Base-by-base conservation (phyloP, 92 coral and sea anemone species). In the Phenganax marumi region DNA sequence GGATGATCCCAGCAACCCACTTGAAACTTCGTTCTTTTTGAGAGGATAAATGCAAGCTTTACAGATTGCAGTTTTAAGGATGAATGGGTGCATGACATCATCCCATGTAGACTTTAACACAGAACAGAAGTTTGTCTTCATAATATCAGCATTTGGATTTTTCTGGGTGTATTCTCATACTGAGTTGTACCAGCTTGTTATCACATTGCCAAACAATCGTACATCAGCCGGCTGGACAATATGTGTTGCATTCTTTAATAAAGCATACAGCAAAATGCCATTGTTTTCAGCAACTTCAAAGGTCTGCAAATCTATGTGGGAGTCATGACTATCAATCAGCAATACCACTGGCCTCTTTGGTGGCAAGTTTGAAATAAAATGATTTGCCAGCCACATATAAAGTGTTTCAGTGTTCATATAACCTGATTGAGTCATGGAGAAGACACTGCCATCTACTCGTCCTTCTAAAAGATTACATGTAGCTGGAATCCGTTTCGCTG, bases 211-310 rank as follows among this genome's bases (percentile, higher is more conserved):
- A 64, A 73, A 87, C 54, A 52, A 62, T 64, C 88, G 88, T 13
- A 84, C 85, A 84, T 84, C 88, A 43, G 88, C 78, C 22, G 85
- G 88, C 87, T 88, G 87, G 46, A 88, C 85, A 66, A 88, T 76
- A 66, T 88, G 91, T 47, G 88, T 88, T 52, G 88, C 88, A 65
- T 88, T 88, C 81, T 88, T 80, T 8, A 85, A 66, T 17, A 85
- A 56, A 24, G 80, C 72, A 70, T 85, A 85, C 26, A 80, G 57
- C 11, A 23, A 25, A 5, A 64, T 18, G 3, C 22, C 52, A 57
- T 87, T 88, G 58, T 88, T 79, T 25, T 79, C 76, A 21, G 85
- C 88, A 21, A 84, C 68, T 66, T 79, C 43, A 53, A 84, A 84
- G 23, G 88, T 87, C 24, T 77, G 77, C 49, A 60, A 33, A 68